Percentiles rank a stretch among this genome's conserved stretches.
phyloP scores from a whole-genome alignment of 1,140 invertebrate genomes.

The Drosophila pandora region DNA sequence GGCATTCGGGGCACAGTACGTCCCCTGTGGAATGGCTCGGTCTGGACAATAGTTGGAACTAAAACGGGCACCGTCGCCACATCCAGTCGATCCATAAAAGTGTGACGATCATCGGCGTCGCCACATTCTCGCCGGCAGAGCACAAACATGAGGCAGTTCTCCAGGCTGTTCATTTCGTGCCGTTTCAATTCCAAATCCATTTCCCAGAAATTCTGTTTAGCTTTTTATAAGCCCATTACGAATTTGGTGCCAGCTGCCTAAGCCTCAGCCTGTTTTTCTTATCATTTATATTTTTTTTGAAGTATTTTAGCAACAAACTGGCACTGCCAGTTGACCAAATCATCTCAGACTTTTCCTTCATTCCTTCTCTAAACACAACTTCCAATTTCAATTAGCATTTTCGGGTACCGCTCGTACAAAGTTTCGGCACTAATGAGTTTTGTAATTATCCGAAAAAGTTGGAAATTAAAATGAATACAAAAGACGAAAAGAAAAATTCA shows the following conservation, averaged over 20 bases:
- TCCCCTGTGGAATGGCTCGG: neutral
- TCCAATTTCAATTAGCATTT: conserved; percentile 71
- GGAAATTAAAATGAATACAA: conserved; percentile 57
- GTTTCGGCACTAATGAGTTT: conserved; percentile 64
- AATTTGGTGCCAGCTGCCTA: neutral
- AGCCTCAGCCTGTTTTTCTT: neutral
- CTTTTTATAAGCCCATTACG: conserved; percentile 11
- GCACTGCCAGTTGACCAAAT: neutral
- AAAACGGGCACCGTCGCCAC: neutral
- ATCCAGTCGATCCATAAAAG: conserved; percentile 29
- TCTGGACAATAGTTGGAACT: neutral
- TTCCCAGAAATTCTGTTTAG: neutral
- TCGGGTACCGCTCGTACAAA: conserved; percentile 17
- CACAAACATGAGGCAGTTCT: conserved; percentile 25
- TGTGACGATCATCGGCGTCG: conserved; percentile 40
- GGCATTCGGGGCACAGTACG: neutral
- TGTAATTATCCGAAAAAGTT: conserved; percentile 69
- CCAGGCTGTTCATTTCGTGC: conserved; percentile 38
- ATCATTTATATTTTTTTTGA: neutral
- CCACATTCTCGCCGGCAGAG: conserved; percentile 27
- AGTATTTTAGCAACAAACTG: neutral
- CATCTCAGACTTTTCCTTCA: conserved; percentile 1
- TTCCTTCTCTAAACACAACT: neutral
- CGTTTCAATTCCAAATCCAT: neutral
- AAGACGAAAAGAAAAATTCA: conserved; percentile 29